phyloP scores from a whole-genome alignment of 2,113 vertebrate species.

The Plotosus lineatus region DNA sequence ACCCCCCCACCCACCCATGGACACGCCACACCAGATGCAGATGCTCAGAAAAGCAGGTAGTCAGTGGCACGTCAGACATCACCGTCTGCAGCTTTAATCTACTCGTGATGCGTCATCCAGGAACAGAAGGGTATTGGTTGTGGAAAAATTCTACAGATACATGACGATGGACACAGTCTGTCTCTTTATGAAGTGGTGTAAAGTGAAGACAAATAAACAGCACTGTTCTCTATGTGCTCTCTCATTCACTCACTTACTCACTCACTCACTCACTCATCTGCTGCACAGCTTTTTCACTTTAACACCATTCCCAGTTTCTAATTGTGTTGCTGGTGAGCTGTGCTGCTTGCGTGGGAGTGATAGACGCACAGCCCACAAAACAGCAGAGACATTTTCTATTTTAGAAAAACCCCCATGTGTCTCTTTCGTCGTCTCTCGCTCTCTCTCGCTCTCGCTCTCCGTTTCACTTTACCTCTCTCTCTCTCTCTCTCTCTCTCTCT shows the following conservation, averaged over 20 bases:
- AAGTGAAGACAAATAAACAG: conserved; percentile 21
- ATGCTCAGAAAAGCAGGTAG: conserved; percentile 3
- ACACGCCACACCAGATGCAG: background rate
- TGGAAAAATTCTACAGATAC: background rate
- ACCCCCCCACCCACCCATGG: no score
- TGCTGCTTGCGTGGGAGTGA: conserved; percentile 45
- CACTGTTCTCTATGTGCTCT: background rate
- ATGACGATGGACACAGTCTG: conserved; percentile 16
- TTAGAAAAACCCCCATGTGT: no score
- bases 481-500: background rate
- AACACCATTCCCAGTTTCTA: background rate
- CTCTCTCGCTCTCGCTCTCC: no score
- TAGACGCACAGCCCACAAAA: conserved; percentile 34
- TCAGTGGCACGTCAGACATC: background rate
- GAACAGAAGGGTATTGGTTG: background rate
- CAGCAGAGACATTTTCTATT: conserved; percentile 31
- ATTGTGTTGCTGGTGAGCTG: conserved; percentile 11
- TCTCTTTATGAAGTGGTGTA: background rate
- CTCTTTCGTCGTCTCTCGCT: no score
- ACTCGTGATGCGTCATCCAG: conserved; percentile 16
- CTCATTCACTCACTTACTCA: background rate
- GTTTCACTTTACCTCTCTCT: conserved; percentile 18
- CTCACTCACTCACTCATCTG: conserved; percentile 11
- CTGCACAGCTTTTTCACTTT: background rate
- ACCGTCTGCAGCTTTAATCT: conserved; percentile 18